Evolutionary conservation across 2,888 invertebrate genomes (phyloP), one percentile per base, ranked within the genome.

Genomic region (Eucera pruinosa): DNA sequence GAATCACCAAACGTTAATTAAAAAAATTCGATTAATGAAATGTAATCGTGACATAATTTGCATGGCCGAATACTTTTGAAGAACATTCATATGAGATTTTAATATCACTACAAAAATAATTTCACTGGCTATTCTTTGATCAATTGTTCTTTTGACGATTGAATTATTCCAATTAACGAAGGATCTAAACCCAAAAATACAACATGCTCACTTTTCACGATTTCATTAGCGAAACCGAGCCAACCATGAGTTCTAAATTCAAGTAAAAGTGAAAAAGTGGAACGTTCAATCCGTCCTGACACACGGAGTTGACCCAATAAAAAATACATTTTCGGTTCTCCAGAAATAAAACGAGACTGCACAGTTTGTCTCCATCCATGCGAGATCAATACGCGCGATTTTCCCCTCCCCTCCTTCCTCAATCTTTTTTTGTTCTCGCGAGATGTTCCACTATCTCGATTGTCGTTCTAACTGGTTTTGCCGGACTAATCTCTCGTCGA

Each of bases 341-440:
- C 55, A 79, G 70, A 64, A 70, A 74, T 79, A 70, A 74, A 78
- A 75, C 60, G 58, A 70, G 68, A 71, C 75, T 36, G 54, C 61
- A 75, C 72, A 65, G 78, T 84, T 84, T 84, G 76, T 84, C 84
- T 84, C 69, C 61, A 70, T 71, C 43, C 36, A 60, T 36, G 43
- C n/a, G 68, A 80, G 73, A 77, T 77, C 82, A 69, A 77, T 77
- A 50, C 67, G 57, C 52, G 65, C 60, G 45, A 55, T 71, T 58
- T 71, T 65, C 57, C 41, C 2, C 41, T 20, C n/a, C 27, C 18
- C 1, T 39, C 15, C 13, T 13, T 15, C 33, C 33, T 13, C 20
- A 43, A n/a, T 52, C 36, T 25, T 33, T 41, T n/a, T 18, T 48
- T 39, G 5, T 13, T 1, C 33, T n/a, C 61, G 61, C 30, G 81